phyloP scores from a whole-genome alignment of 2,888 invertebrate species.

The Campaea margaritaria region DNA sequence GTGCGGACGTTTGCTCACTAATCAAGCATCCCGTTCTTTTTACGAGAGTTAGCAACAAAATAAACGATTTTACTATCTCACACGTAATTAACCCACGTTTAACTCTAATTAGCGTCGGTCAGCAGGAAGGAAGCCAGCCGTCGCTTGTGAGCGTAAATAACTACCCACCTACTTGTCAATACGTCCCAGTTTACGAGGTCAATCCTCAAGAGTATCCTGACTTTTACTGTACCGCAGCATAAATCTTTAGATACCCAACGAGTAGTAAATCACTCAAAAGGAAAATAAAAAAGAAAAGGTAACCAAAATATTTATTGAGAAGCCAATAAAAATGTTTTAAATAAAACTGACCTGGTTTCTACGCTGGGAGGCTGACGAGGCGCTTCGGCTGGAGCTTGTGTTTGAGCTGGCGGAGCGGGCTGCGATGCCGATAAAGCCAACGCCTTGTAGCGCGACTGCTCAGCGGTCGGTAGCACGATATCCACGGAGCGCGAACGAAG shows the following conservation, averaged over 20 bases:
- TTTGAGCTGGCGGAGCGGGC: slow-evolving; percentile 54
- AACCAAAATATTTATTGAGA: slow-evolving; percentile 42
- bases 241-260: neutral
- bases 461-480: slow-evolving; percentile 94
- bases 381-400: slow-evolving; percentile 52
- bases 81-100: slow-evolving; percentile 18
- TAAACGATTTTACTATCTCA: slow-evolving; percentile 22
- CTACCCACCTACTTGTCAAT: slow-evolving; percentile 3
- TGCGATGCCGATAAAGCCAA: slow-evolving; percentile 88
- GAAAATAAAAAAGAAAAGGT: slow-evolving; percentile 39
- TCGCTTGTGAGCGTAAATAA: slow-evolving; percentile 10
- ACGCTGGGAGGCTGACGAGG: slow-evolving; percentile 50
- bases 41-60: slow-evolving; percentile 40
- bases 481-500: slow-evolving; percentile 93
- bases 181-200: slow-evolving; percentile 4
- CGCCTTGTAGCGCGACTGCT: slow-evolving; percentile 94
- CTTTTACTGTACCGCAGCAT: neutral
- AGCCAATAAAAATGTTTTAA: slow-evolving; percentile 30
- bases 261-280: slow-evolving; percentile 11
- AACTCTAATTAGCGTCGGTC: slow-evolving; percentile 21
- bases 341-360: slow-evolving; percentile 69
- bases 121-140: slow-evolving; percentile 14
- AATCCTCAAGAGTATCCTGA: neutral
- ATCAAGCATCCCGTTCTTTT: slow-evolving; percentile 39
- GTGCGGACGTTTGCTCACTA: slow-evolving; percentile 31